Evolutionary conservation across 2,888 invertebrate species (phyloP).

Genomic region (Ecdyonurus torrentis): DNA sequence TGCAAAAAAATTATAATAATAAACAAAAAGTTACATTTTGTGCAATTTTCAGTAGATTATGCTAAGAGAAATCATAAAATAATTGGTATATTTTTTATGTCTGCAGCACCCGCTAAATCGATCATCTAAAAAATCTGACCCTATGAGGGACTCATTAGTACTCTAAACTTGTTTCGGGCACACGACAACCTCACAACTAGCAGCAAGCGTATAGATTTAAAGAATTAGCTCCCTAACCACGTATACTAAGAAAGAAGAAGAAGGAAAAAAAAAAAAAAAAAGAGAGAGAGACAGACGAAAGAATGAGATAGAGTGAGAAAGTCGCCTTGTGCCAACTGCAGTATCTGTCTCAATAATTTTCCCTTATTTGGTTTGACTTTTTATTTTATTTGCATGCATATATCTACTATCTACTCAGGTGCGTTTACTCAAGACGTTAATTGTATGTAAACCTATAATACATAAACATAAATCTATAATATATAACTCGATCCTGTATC

Average conservation of each 20-base stretch:
- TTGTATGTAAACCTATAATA: no score
- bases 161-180: neutral
- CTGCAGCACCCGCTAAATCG: neutral
- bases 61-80: no score
- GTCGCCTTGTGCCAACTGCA: neutral
- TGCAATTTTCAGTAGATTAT: no score
- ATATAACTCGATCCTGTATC: no score
- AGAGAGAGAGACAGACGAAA: neutral
- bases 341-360: neutral
- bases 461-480: no score
- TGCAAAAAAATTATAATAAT: no score
- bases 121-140: neutral
- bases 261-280: neutral
- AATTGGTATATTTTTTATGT: no score
- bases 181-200: neutral
- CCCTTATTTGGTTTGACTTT: no score
- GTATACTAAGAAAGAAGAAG: neutral
- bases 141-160: neutral
- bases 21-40: no score
- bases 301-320: neutral
- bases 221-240: neutral
- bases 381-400: no score
- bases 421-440: no score
- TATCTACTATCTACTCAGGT: no score
- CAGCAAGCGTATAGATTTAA: neutral